Evolutionary conservation across 2,797 vertebrate genomes (phyloP), one percentile per base, ranked within the genome.

Genomic region (Euthynnus affinis): DNA sequence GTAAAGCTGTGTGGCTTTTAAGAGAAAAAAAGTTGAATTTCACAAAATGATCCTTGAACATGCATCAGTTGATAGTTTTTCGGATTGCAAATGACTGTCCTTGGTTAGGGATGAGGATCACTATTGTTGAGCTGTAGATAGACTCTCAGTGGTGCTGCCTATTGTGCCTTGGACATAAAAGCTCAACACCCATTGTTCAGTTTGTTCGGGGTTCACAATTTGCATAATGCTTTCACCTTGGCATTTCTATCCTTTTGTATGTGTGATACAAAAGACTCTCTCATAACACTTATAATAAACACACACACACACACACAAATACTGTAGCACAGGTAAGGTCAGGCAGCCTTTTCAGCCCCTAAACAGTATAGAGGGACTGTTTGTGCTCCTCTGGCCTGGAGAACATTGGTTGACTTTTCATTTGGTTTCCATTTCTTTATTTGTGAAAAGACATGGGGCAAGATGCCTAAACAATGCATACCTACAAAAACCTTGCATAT

Each of bases 141-240:
- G 67, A 86, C 76, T 72, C 65, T 58, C 52, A 53, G 55, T 42
- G 74, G 51, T 53, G 58, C 64, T 60, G 71, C 29, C 76, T 55
- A 81, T 88, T 91, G 87, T 88, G 61, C 60, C 56, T 72, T 2
- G 15, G 59, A 81, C 4, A 88, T 88, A 87, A 90, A 83, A 74
- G 70, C 72, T 70, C 46, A 42, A 49, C 73, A 69, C 73, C 82
- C 75, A 79, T 81, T 84, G 83, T 88, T 84, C 72, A 63, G 62
- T 78, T 81, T 84, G 83, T 88, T 84, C 72, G 60, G 62, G 44
- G 83, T 78, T 88, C 61, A 82, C 17, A 7, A 84, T 92, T 87
- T 86, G 78, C 78, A 90, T 75, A 80, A 86, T 71, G 68, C 72
- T 80, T 84, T 90, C 72, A 89, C 76, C 76, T 85, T 89, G 83